A percentile compares a stretch with the other conserved stretches of the same genome.
Evolutionary conservation across 2,797 vertebrate genomes (phyloP).

Genomic region (Spondyliosoma cantharus): DNA sequence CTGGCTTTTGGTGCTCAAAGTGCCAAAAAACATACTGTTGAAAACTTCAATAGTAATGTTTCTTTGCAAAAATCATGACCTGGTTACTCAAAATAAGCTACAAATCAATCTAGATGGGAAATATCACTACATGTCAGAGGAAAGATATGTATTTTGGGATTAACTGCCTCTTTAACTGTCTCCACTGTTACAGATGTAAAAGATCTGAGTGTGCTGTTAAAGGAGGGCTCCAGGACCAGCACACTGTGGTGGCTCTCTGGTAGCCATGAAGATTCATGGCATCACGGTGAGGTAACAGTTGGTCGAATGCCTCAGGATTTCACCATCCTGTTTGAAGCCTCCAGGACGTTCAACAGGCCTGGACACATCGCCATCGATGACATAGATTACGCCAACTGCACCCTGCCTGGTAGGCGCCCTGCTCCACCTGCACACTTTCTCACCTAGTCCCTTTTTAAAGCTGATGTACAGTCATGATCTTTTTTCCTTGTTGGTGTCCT

Average conservation of each 20-base stretch:
- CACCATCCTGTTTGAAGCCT: slow-evolving; percentile 78
- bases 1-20: too few species aligned
- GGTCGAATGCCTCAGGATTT: slow-evolving; percentile 78
- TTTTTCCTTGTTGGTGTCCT: not conserved
- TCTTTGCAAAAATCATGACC: too few species aligned
- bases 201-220: slow-evolving; percentile 74
- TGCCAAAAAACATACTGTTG: too few species aligned
- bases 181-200: slow-evolving; percentile 61
- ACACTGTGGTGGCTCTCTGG: slow-evolving; percentile 79
- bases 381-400: slow-evolving; percentile 80
- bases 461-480: not conserved
- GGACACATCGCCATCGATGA: slow-evolving; percentile 84
- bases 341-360: slow-evolving; percentile 66
- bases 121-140: too few species aligned
- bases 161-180: too few species aligned
- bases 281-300: slow-evolving; percentile 65
- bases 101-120: too few species aligned
- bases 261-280: slow-evolving; percentile 76
- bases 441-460: not conserved
- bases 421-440: not conserved
- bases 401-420: slow-evolving; percentile 74
- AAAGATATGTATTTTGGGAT: too few species aligned
- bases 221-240: slow-evolving; percentile 68
- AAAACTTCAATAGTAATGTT: too few species aligned
- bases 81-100: too few species aligned